Percentiles rank a stretch among this genome's conserved stretches.
These are phyloP conservation scores for Merluccius polli DNA, from an alignment of 2,797 vertebrate species.

Conservation along the genomic window DNA sequence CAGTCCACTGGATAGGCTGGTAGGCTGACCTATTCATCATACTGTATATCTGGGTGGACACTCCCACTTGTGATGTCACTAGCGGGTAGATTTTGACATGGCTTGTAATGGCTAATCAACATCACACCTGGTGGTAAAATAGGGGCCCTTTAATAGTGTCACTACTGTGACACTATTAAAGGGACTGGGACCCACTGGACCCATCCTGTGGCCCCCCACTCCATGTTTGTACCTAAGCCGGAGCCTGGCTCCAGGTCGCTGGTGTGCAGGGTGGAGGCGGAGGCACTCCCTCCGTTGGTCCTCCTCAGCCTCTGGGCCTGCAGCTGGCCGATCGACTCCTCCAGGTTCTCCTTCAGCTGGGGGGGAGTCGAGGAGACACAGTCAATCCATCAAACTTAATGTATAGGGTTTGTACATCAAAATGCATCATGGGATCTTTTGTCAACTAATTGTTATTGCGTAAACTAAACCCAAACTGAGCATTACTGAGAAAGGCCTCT, in stretches of 20 bases:
- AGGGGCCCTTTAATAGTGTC: too few relatives aligned
- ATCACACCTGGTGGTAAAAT: too few relatives aligned
- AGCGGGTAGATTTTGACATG: too few relatives aligned
- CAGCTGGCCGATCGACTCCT: conserved; percentile 85
- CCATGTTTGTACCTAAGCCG: conserved; percentile 70
- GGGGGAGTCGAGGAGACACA: not conserved
- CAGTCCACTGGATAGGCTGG: too few relatives aligned
- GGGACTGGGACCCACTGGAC: not conserved
- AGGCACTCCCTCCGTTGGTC: conserved; percentile 69
- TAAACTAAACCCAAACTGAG: not conserved
- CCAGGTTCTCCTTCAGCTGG: conserved; percentile 87
- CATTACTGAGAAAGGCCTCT: not conserved
- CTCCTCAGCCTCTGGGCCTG: conserved; percentile 75
- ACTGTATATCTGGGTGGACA: too few relatives aligned
- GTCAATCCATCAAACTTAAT: not conserved
- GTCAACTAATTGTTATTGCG: not conserved
- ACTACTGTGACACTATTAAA: not conserved
- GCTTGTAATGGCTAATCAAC: too few relatives aligned
- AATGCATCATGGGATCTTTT: too few relatives aligned
- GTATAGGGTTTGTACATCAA: too few relatives aligned
- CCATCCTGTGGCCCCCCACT: not conserved
- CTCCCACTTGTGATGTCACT: too few relatives aligned
- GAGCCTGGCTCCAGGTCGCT: conserved; percentile 81
- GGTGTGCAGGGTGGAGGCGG: conserved; percentile 79
- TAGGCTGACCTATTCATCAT: too few relatives aligned